Evolutionary conservation across 2,888 invertebrate species (phyloP), one percentile per base, ranked within the genome.

Genomic region (Caenorhabditis angaria): DNA sequence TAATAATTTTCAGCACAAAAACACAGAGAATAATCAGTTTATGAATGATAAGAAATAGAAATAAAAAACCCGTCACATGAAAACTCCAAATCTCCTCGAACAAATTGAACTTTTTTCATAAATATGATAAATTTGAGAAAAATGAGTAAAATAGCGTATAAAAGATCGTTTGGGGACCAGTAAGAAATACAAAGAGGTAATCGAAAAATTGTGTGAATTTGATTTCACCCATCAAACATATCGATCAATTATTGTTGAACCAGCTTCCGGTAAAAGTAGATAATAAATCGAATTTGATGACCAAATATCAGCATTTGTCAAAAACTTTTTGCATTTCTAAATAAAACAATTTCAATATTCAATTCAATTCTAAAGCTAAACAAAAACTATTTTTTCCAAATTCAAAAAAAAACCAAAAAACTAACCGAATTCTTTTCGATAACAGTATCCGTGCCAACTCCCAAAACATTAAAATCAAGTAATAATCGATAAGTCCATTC

Each of bases 401-500:
- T 65, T 60, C 63, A 64, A 10, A 64, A 69, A 18, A 24, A 6
- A n/a, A 27, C 3, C 41, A 41, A 48, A 50, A 56, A 47, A 25
- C 70, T 66, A 5, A 66, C 66, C 51, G 62, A 61, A 8, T 68
- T 64, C 22, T 53, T 64, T 14, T 22, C 14, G 10, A 2, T 41
- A 41, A 41, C 18, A 12, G 41, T 14, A 18, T 71, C 72, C 48
- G 66, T 58, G 28, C 56, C 59, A 29, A 60, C 20, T 35, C 75
- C 81, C 27, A 83, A 41, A 25, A 83, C 25, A 24, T 84, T 74
- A 67, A 70, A 76, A 62, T 82, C 81, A 22, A 84, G 66, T 20
- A 83, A 67, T 14, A 86, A 41, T 12, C 86, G 78, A 65, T 85
- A 87, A 1, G 85, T 84, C 87, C 86, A 87, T 73, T 87, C 87